These are phyloP conservation scores for Diogma glabrata DNA, from an alignment of 2,888 invertebrate genomes.

Conservation along the genomic window DNA sequence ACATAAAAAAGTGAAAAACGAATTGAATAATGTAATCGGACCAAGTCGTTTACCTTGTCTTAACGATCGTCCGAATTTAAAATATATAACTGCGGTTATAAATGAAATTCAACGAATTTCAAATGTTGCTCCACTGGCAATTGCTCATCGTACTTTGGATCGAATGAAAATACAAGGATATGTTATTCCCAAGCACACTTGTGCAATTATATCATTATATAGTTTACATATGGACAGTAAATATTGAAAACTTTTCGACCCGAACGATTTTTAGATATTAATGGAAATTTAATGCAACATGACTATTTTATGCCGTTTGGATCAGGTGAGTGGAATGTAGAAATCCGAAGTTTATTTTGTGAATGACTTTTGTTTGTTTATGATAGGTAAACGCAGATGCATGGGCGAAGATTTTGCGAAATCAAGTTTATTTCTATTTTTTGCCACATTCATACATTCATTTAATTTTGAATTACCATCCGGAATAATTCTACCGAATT, in stretches of 20 bases:
- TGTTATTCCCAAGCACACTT: constrained; percentile 40
- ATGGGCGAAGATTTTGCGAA: constrained; percentile 52
- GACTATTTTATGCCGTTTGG: constrained; percentile 53
- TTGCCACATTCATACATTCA: constrained; percentile 46
- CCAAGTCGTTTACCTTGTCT: constrained; percentile 34
- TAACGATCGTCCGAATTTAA: constrained; percentile 38
- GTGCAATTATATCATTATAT: constrained; percentile 43
- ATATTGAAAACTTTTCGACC: constrained; percentile 49
- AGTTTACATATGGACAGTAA: constrained; percentile 41
- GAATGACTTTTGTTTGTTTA: too few species aligned
- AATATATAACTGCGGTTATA: constrained; percentile 43
- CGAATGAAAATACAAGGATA: constrained; percentile 36
- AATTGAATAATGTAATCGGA: constrained; percentile 37
- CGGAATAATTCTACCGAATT: constrained; percentile 22
- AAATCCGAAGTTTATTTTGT: too few species aligned
- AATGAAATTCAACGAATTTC: constrained; percentile 40
- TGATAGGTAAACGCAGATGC: constrained; percentile 43
- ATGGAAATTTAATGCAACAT: constrained; percentile 40
- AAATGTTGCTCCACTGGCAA: constrained; percentile 35
- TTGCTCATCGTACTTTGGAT: constrained; percentile 29
- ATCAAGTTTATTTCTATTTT: constrained; percentile 46
- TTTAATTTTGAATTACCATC: constrained; percentile 32
- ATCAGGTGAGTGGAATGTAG: too few species aligned
- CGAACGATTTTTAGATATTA: constrained; percentile 47
- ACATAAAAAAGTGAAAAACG: constrained; percentile 39